phyloP scores from a whole-genome alignment of 2,113 vertebrate species.

The Passer montanus region DNA sequence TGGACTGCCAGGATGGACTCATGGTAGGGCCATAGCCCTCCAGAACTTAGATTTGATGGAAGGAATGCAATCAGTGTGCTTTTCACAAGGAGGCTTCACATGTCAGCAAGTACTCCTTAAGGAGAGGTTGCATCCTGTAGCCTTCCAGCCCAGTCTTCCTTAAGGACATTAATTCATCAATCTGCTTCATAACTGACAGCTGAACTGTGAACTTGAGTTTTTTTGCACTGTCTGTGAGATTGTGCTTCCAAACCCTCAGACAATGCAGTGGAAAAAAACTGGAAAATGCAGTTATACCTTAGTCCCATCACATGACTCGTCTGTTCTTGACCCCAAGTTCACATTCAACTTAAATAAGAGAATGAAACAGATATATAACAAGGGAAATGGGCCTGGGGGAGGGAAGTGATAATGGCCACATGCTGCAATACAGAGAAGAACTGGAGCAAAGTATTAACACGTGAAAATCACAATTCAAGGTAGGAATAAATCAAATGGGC shows the following conservation, averaged over 20 bases:
- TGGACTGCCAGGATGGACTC: background rate
- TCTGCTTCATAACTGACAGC: conserved; percentile 8
- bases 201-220: conserved; percentile 25
- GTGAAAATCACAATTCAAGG: conserved; percentile 49
- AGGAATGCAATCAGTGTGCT: background rate
- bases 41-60: background rate
- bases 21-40: background rate
- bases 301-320: conserved; percentile 29
- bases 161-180: conserved; percentile 14
- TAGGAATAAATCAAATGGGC: conserved; percentile 47
- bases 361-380: conserved; percentile 58
- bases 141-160: background rate
- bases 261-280: conserved; percentile 41
- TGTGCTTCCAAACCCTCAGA: conserved; percentile 18
- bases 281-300: conserved; percentile 37
- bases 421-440: conserved; percentile 28
- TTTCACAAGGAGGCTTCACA: background rate
- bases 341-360: conserved; percentile 54
- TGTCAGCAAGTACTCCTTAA: background rate
- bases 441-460: conserved; percentile 47
- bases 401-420: conserved; percentile 32
- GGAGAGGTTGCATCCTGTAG: background rate
- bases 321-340: conserved; percentile 57
- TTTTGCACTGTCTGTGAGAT: background rate
- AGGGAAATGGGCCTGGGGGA: conserved; percentile 10